phyloP scores from a whole-genome alignment of 2,113 vertebrate species.

The Donacobius atricapilla region DNA sequence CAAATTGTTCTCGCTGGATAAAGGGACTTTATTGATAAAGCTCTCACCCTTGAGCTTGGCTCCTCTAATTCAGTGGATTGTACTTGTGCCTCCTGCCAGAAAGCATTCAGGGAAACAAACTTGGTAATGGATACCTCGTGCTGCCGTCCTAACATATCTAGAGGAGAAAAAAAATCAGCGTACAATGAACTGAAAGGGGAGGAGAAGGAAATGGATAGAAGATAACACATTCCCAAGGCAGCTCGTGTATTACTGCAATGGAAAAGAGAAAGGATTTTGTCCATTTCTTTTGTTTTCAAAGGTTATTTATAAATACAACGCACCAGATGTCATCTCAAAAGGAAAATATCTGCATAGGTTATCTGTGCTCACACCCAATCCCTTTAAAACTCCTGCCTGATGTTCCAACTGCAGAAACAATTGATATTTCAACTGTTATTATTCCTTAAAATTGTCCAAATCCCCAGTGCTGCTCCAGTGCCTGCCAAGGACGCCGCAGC shows the following conservation, averaged over 20 bases:
- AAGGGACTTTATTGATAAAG: slow-evolving; percentile 6
- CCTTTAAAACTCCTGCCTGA: fast-evolving
- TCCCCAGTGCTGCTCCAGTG: background rate
- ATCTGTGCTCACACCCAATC: background rate
- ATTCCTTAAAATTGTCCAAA: background rate
- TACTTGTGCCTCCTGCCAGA: background rate
- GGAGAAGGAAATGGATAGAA: background rate
- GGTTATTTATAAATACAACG: background rate
- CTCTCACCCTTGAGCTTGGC: slow-evolving; percentile 5
- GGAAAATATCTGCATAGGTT: background rate
- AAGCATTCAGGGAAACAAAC: slow-evolving; percentile 27
- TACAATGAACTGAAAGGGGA: background rate
- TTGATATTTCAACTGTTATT: background rate
- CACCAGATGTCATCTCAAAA: background rate
- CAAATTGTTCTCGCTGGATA: slow-evolving; percentile 16
- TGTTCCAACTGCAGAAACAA: slow-evolving; percentile 9
- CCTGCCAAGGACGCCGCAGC: slow-evolving; percentile 30
- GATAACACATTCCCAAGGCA: background rate
- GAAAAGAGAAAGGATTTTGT: background rate
- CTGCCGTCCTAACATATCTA: background rate
- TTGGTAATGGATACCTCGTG: background rate
- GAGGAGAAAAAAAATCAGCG: background rate
- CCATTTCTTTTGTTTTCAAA: background rate
- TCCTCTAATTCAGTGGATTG: background rate
- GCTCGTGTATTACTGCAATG: background rate